A percentile compares a stretch with the other conserved stretches of the same genome.
phyloP scores from a whole-genome alignment of 1,140 invertebrate species.

The Glomeris maerens region DNA sequence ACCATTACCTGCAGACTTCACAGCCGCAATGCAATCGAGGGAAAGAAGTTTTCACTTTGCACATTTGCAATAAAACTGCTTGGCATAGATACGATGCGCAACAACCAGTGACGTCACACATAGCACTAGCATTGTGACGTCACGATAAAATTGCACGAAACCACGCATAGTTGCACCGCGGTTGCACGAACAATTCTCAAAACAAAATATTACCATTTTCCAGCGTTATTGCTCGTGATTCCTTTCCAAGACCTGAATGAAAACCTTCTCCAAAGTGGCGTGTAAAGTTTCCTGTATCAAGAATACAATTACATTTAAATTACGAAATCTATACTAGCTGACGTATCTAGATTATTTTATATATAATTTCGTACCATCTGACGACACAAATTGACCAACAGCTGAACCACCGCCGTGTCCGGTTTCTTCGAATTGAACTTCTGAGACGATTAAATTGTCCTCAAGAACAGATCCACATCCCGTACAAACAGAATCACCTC shows the following conservation, averaged over 20 bases:
- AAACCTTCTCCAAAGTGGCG: conserved; percentile 42
- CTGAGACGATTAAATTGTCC: conserved; percentile 89
- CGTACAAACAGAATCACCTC: conserved; percentile 91
- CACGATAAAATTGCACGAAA: not conserved
- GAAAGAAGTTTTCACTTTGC: too few species aligned
- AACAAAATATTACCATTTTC: conserved; percentile 47
- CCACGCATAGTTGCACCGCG: not conserved
- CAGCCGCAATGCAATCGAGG: too few species aligned
- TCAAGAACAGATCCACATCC: conserved; percentile 90
- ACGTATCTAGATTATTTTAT: conserved; percentile 8
- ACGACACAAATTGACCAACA: conserved; percentile 83
- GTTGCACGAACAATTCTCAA: not conserved
- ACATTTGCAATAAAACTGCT: too few species aligned
- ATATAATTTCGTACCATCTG: conserved; percentile 45
- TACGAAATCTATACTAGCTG: conserved; percentile 7
- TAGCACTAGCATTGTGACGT: too few species aligned
- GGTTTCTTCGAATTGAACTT: conserved; percentile 90
- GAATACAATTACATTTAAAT: not conserved
- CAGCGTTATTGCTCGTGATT: conserved; percentile 78
- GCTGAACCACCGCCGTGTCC: conserved; percentile 70
- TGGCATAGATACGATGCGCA: too few species aligned
- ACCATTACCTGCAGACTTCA: too few species aligned
- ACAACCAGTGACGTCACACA: too few species aligned
- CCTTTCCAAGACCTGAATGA: conserved; percentile 61
- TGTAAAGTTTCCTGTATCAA: conserved; percentile 23